Evolutionary conservation across 2,888 invertebrate genomes (phyloP).

Genomic region (Sminthurides aquaticus): DNA sequence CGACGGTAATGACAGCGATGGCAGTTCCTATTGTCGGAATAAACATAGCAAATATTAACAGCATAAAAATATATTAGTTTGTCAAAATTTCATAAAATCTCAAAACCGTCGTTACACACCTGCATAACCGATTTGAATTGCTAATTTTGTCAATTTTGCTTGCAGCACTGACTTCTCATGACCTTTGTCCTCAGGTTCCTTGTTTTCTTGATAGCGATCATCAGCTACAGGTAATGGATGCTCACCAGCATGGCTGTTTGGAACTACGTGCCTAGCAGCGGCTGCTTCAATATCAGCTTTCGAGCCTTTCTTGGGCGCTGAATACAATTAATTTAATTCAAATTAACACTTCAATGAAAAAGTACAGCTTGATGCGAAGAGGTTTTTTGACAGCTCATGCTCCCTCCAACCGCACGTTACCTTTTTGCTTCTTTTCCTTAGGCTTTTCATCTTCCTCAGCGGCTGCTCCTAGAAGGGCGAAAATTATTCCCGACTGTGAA

Average conservation of each 20-base stretch:
- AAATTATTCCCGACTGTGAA: slow-evolving; percentile 98
- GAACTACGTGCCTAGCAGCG: slow-evolving; percentile 19
- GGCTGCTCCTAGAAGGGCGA: slow-evolving; percentile 93
- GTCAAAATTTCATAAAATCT: background rate
- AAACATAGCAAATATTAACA: slow-evolving; percentile 11
- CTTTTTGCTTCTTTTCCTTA: slow-evolving; percentile 76
- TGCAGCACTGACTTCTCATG: slow-evolving; percentile 92
- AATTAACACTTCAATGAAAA: too few species aligned
- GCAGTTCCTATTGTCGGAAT: slow-evolving; percentile 76
- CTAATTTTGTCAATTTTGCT: slow-evolving; percentile 93
- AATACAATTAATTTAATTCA: too few species aligned
- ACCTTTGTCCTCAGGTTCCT: slow-evolving; percentile 47
- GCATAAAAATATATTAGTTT: background rate
- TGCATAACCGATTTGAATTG: slow-evolving; percentile 98
- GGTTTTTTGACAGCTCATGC: too few species aligned
- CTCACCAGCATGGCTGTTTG: slow-evolving; percentile 40
- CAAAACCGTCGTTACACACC: slow-evolving; percentile 50
- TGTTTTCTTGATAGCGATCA: slow-evolving; percentile 28
- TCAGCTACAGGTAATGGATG: slow-evolving; percentile 39
- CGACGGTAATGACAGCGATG: slow-evolving; percentile 93
- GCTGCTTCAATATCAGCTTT: background rate
- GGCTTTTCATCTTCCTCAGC: slow-evolving; percentile 85
- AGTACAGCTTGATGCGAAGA: too few species aligned
- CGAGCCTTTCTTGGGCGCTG: background rate
- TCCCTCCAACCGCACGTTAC: slow-evolving; percentile 49